Evolutionary conservation across 2,797 vertebrate genomes (phyloP), one percentile per base, ranked within the genome.

Genomic region (Aulostomus chinensis): DNA sequence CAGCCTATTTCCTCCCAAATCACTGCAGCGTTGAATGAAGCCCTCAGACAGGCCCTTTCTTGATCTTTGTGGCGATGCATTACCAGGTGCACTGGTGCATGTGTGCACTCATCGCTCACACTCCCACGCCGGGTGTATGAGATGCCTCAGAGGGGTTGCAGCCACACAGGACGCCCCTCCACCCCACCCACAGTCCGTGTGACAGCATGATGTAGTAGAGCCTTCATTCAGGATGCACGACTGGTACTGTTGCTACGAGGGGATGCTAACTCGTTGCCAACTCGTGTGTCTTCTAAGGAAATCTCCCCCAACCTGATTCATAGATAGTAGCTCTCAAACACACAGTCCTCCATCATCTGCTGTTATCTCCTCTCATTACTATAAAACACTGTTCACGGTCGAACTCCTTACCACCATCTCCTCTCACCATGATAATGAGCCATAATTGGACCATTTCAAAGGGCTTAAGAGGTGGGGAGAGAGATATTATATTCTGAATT

Each of bases 61-160:
- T 77, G 85, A 87, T 86, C 76, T 85, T 43, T 80, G 77, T 67
- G 83, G 71, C 78, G 62, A 84, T 68, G 84, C 81, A 87, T 88
- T 87, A 84, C 72, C 80, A 80, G 78, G 73, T 59, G 83, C 86
- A 85, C 59, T 80, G 76, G 80, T 80, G 86, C 86, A 85, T 87
- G 76, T 18, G 58, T 37, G 51, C 55, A 52, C 74, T 81, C 81
- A 88, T 89, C 77, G 73, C 76, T 89, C 88, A 88, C 88, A 88
- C 65, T 74, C 49, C 43, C 16, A 67, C 16, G 16, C 68, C 13
- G 55, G 67, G 31, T 73, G 78, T 68, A 55, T 50, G 60, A 63
- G 53, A 61, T 36, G 50, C 77, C 71, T 66, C 47, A 15, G 26
- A 36, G 57, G 28, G 45, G 37, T 24, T 58, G 51, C 42, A 62